Conservation (phyloP, 2,888 invertebrate genomes). For the Mimumesa dahlbomi region DNA sequence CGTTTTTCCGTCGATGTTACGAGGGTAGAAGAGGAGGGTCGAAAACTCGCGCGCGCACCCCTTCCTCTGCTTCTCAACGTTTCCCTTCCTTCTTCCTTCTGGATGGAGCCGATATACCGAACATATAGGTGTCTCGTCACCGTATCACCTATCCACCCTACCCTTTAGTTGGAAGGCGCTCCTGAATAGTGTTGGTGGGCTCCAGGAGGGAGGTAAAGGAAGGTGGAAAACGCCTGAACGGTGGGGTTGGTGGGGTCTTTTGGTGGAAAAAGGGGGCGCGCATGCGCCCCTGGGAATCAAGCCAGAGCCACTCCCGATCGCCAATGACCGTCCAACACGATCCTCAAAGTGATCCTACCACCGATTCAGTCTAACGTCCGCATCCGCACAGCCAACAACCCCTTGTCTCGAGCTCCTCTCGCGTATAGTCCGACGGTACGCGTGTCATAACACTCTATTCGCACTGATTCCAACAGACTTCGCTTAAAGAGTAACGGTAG, state of each 20-base stretch:
- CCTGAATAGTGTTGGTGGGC: conserved; percentile 59
- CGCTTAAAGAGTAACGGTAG: no score
- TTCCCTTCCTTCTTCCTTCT: conserved; percentile 43
- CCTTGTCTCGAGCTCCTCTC: conserved; percentile 58
- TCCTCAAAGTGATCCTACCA: conserved; percentile 67
- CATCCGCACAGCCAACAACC: conserved; percentile 76
- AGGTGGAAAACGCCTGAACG: conserved; percentile 47
- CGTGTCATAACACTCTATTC: conserved; percentile 44
- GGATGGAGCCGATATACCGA: conserved; percentile 63
- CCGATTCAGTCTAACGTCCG: conserved; percentile 78
- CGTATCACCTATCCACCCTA: conserved; percentile 65
- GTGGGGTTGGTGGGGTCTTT: conserved; percentile 50
- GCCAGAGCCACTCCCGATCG: conserved; percentile 69
- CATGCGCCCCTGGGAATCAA: conserved; percentile 52
- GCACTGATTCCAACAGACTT: no score
- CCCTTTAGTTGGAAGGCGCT: conserved; percentile 57
- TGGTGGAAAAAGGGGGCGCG: conserved; percentile 56
- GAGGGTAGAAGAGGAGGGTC: conserved; percentile 23
- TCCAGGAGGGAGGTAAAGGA: conserved; percentile 37
- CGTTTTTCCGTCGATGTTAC: conserved; percentile 50
- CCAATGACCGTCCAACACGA: conserved; percentile 67
- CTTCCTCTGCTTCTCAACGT: conserved; percentile 35
- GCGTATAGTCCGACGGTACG: conserved; percentile 45
- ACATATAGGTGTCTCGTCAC: conserved; percentile 67
- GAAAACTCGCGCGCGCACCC: conserved; percentile 44